Percentiles rank a stretch among this genome's conserved stretches.
phyloP scores from a whole-genome alignment of 2,113 vertebrate genomes.

The Anguilla japonica region DNA sequence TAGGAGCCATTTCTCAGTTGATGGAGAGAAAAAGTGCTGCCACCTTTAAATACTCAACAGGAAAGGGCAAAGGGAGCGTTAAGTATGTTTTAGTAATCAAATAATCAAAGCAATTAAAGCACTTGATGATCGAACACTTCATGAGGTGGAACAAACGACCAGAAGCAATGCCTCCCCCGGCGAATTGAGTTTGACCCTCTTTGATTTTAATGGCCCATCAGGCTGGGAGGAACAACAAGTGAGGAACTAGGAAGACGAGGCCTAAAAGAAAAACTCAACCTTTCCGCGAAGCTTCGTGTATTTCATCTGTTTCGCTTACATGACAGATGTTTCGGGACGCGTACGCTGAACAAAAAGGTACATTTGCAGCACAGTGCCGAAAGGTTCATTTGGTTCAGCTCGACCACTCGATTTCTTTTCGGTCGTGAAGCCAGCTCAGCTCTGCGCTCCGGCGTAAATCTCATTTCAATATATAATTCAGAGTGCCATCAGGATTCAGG shows the following conservation, averaged over 20 bases:
- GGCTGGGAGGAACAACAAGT: background rate
- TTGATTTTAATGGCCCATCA: constrained; percentile 22
- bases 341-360: background rate
- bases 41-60: background rate
- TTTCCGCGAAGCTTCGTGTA: background rate
- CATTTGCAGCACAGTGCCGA: background rate
- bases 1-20: background rate
- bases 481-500: constrained; percentile 17
- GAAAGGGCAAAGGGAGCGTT: constrained; percentile 1
- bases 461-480: constrained; percentile 28
- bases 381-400: constrained; percentile 11
- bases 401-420: background rate
- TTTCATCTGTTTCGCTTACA: background rate
- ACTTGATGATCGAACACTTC: constrained; percentile 18
- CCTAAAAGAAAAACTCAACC: background rate
- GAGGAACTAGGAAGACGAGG: background rate
- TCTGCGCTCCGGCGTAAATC: background rate
- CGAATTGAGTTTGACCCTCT: constrained; percentile 29
- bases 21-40: background rate
- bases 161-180: constrained; percentile 25
- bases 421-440: background rate
- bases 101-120: constrained; percentile 42
- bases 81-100: constrained; percentile 32
- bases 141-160: constrained; percentile 33
- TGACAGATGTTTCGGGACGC: background rate